phyloP scores from a whole-genome alignment of 1,140 invertebrate genomes.

The Drosophila simulans region DNA sequence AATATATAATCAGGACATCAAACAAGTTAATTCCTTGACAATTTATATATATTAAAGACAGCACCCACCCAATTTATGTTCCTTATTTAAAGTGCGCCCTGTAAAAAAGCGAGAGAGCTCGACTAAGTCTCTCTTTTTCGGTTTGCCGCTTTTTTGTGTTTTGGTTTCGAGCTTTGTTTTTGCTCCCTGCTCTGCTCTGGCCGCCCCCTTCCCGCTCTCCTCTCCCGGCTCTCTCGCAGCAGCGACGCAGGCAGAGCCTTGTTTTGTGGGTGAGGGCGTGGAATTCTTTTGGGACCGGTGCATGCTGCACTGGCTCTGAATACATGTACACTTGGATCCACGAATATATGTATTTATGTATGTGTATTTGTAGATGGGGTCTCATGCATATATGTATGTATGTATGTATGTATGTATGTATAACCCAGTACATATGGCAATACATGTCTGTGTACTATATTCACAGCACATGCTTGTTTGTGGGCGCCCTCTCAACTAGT shows the following conservation, averaged over 20 bases:
- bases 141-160: slow-evolving; percentile 45
- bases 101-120: not conserved
- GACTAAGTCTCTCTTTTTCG: slow-evolving; percentile 10
- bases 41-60: no score
- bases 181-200: slow-evolving; percentile 8
- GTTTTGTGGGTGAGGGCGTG: slow-evolving; percentile 49
- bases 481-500: slow-evolving; percentile 45
- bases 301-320: slow-evolving; percentile 61
- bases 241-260: slow-evolving; percentile 16
- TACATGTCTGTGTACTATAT: slow-evolving; percentile 29
- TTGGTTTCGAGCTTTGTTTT: slow-evolving; percentile 33
- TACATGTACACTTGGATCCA: slow-evolving; percentile 1
- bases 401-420: no score
- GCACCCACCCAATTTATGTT: no score
- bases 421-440: slow-evolving; percentile 1
- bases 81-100: not conserved
- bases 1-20: no score
- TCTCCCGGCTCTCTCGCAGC: slow-evolving; percentile 4
- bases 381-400: slow-evolving; percentile 1
- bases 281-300: slow-evolving; percentile 65
- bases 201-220: slow-evolving; percentile 6
- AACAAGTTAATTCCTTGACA: no score
- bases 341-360: slow-evolving; percentile 7
- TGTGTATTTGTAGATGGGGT: not conserved
- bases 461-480: slow-evolving; percentile 38